phyloP scores from a whole-genome alignment of 2,113 vertebrate species.

The Aphelocoma coerulescens region DNA sequence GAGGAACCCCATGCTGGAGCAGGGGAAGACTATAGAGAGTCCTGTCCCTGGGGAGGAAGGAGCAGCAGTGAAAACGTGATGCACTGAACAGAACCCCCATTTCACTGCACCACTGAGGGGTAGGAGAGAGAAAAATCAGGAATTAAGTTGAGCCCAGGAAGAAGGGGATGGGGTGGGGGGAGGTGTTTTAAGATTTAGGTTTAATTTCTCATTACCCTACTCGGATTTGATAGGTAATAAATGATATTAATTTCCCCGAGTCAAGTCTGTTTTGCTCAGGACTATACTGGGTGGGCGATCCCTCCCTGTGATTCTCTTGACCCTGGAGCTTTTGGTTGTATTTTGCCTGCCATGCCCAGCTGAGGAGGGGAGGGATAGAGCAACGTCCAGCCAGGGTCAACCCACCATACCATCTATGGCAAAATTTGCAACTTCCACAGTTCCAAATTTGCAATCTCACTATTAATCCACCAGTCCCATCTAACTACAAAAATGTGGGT shows the following conservation, averaged over 20 bases:
- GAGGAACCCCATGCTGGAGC: background rate
- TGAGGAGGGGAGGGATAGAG: background rate
- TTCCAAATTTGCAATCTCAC: background rate
- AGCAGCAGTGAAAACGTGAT: background rate
- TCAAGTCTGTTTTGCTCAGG: background rate
- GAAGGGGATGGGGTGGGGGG: background rate
- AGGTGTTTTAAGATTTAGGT: background rate
- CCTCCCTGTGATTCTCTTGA: background rate
- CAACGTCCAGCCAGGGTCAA: fast-evolving
- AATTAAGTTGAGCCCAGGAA: background rate
- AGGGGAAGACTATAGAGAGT: background rate
- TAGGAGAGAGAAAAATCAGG: background rate
- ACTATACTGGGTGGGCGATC: fast-evolving
- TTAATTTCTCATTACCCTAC: background rate
- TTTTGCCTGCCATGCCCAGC: background rate
- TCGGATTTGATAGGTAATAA: background rate
- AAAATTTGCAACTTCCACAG: background rate
- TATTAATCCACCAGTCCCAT: background rate
- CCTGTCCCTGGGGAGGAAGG: background rate
- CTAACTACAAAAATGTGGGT: background rate
- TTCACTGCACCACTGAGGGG: fast-evolving
- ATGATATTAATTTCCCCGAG: fast-evolving
- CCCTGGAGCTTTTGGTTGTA: background rate
- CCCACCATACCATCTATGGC: background rate
- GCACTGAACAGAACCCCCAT: background rate